Percentiles rank a stretch among this genome's conserved stretches.
These are phyloP conservation scores for Agrotis exclamationis DNA, from an alignment of 2,888 invertebrate species.

Conservation along the genomic window DNA sequence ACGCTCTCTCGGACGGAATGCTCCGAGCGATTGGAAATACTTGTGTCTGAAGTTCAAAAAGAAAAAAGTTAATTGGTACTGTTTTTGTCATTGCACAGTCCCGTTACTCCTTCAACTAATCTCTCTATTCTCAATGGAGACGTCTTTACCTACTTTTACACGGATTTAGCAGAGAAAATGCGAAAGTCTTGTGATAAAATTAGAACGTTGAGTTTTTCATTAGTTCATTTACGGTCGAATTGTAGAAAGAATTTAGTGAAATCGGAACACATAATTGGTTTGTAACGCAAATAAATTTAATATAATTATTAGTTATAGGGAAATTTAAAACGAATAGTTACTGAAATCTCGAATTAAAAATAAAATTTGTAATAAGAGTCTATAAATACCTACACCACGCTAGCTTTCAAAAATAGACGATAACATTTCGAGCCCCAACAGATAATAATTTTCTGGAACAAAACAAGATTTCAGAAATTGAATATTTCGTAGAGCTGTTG, in stretches of 20 bases:
- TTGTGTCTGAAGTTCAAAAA: slow-evolving; percentile 81
- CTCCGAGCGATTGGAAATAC: slow-evolving; percentile 85
- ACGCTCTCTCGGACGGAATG: slow-evolving; percentile 85
- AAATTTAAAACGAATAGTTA: background rate
- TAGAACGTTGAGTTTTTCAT: slow-evolving; percentile 63
- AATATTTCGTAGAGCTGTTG: slow-evolving; percentile 74
- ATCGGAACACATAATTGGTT: slow-evolving; percentile 5
- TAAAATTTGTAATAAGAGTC: slow-evolving; percentile 8
- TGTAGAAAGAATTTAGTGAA: background rate
- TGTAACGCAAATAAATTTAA: background rate
- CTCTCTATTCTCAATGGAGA: slow-evolving; percentile 77
- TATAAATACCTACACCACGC: background rate
- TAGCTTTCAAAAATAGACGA: slow-evolving; percentile 10
- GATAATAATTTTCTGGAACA: slow-evolving; percentile 64
- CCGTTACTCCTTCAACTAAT: slow-evolving; percentile 83
- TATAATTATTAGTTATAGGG: background rate
- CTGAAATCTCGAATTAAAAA: background rate
- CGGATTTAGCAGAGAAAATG: slow-evolving; percentile 70
- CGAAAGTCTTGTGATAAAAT: slow-evolving; percentile 70
- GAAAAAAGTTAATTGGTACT: slow-evolving; percentile 88
- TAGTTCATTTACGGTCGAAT: slow-evolving; percentile 57
- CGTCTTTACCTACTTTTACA: slow-evolving; percentile 75
- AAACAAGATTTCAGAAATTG: slow-evolving; percentile 67
- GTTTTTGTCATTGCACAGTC: slow-evolving; percentile 84
- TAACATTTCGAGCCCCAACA: slow-evolving; percentile 22